phyloP scores from a whole-genome alignment of 1,140 invertebrate genomes.

The Panonychus citri region DNA sequence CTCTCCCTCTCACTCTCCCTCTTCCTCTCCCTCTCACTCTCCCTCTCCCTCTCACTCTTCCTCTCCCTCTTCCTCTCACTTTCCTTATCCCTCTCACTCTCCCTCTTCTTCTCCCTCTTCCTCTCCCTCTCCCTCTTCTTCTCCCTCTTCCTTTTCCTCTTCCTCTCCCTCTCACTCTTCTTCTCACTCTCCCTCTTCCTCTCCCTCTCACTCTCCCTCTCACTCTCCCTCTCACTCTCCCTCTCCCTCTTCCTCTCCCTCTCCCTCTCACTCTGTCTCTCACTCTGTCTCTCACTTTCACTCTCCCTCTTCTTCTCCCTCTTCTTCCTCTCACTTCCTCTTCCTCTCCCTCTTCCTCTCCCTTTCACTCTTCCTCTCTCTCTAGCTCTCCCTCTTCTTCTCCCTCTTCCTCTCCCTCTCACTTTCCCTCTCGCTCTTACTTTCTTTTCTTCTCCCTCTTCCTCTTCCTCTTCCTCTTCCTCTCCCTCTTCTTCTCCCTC shows the following conservation, averaged over 20 bases:
- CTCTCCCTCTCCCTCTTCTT: neutral
- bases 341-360: too few relatives aligned
- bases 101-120: neutral
- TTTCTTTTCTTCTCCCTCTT: neutral
- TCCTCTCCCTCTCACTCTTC: constrained; percentile 8
- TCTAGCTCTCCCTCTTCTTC: too few relatives aligned
- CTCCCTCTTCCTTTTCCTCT: constrained; percentile 7
- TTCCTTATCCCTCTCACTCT: neutral
- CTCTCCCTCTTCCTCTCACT: neutral
- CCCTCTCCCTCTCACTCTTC: neutral
- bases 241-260: too few relatives aligned
- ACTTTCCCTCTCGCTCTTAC: too few relatives aligned
- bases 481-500: neutral
- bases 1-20: neutral
- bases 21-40: neutral
- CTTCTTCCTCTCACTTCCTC: too few relatives aligned
- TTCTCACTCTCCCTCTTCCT: neutral
- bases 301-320: too few relatives aligned
- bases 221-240: too few relatives aligned
- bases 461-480: neutral
- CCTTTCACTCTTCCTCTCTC: too few relatives aligned
- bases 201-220: constrained; percentile 1
- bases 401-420: too few relatives aligned
- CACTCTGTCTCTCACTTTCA: neutral
- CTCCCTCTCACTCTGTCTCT: too few relatives aligned